These are phyloP conservation scores for Ceratosolen solmsi DNA, from an alignment of 1,140 invertebrate species.

Conservation along the genomic window DNA sequence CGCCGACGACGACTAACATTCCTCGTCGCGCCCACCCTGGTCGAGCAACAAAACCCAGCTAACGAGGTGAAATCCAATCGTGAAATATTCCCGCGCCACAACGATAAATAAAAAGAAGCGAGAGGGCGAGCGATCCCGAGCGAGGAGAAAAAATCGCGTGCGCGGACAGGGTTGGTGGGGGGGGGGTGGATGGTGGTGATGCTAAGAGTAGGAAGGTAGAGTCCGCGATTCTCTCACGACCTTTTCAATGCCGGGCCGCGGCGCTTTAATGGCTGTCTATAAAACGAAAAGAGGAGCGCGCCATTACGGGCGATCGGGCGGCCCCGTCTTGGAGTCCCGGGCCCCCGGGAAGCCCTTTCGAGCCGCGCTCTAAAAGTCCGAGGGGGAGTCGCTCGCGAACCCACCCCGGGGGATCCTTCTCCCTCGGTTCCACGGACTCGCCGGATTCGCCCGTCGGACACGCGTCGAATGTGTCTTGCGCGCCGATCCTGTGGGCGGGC, in stretches of 20 bases:
- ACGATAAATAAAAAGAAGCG: constrained; percentile 5
- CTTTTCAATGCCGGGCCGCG: constrained; percentile 45
- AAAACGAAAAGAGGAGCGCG: constrained; percentile 37
- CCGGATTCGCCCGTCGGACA: constrained; percentile 30
- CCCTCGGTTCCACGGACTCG: neutral
- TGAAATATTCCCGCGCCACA: neutral
- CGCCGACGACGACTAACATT: neutral
- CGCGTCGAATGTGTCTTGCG: constrained; percentile 30
- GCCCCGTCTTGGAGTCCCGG: neutral
- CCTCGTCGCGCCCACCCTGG: neutral
- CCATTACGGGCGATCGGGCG: constrained; percentile 28
- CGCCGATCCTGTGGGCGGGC: constrained; percentile 26
- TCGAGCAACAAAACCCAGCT: neutral
- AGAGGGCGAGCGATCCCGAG: neutral
- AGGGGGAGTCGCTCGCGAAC: neutral
- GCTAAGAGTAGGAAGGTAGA: neutral
- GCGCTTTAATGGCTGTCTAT: constrained; percentile 42
- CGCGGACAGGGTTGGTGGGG: no score
- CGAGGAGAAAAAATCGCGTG: neutral
- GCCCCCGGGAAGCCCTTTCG: constrained; percentile 13
- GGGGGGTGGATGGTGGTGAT: neutral
- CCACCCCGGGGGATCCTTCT: constrained; percentile 24
- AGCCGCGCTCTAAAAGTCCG: constrained; percentile 16
- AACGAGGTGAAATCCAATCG: constrained; percentile 28
- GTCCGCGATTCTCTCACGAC: constrained; percentile 46